These are phyloP conservation scores for Hyalella azteca DNA, from an alignment of 2,888 invertebrate species.

Conservation along the genomic window DNA sequence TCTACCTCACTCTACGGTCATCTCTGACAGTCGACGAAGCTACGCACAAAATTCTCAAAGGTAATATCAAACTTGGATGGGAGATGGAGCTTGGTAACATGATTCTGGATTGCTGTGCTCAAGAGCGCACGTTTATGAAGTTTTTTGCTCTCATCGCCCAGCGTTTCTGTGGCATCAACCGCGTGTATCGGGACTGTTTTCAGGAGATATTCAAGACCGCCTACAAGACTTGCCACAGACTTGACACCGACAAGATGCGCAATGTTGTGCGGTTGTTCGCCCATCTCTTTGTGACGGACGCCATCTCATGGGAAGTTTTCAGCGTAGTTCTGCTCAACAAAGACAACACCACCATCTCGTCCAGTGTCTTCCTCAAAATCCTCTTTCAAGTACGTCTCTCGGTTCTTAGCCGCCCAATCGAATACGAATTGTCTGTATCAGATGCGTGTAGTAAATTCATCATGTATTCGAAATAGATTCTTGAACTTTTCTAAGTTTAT, in stretches of 20 bases:
- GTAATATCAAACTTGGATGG: constrained; percentile 95
- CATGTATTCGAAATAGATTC: no score
- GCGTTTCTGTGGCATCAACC: constrained; percentile 90
- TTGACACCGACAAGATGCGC: constrained; percentile 92
- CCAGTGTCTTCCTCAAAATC: constrained; percentile 96
- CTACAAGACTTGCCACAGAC: constrained; percentile 75
- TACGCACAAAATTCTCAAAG: constrained; percentile 96
- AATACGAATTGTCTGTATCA: no score
- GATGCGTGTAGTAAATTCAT: no score
- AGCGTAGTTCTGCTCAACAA: constrained; percentile 90
- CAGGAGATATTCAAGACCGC: constrained; percentile 95
- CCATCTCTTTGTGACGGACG: constrained; percentile 93
- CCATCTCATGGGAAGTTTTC: constrained; percentile 94
- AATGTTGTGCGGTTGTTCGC: constrained; percentile 98
- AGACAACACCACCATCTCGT: constrained; percentile 96
- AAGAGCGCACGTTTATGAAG: constrained; percentile 97
- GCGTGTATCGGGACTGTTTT: constrained; percentile 89
- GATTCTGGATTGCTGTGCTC: constrained; percentile 98
- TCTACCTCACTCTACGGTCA: constrained; percentile 97
- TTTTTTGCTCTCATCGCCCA: constrained; percentile 92
- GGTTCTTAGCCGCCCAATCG: no score
- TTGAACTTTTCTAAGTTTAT: no score
- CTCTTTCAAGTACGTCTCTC: constrained; percentile 77
- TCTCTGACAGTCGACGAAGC: constrained; percentile 99
- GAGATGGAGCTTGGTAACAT: constrained; percentile 97